A percentile compares a stretch with the other conserved stretches of the same genome.
Conservation (phyloP, 2,113 vertebrate species). For the Syngnathoides biaculeatus region DNA sequence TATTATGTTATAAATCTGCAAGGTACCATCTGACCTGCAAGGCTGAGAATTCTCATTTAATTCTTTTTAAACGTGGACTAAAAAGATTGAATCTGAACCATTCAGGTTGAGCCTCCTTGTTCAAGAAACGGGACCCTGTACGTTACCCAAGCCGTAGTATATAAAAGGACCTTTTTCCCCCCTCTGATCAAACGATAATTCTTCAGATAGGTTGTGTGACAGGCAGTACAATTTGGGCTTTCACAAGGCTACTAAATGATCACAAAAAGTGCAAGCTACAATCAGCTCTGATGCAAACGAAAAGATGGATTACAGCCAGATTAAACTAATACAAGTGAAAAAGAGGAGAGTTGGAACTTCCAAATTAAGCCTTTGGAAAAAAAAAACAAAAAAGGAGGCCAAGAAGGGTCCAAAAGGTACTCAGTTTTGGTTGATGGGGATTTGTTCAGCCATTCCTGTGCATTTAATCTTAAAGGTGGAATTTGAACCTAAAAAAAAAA, state of each 20-base stretch:
- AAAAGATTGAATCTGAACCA: neutral
- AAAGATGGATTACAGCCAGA: constrained; percentile 67
- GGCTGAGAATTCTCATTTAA: neutral
- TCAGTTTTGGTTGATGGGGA: neutral
- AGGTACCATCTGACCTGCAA: neutral
- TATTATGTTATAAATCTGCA: neutral
- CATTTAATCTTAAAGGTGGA: neutral
- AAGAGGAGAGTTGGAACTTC: constrained; percentile 68
- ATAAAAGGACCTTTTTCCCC: no score
- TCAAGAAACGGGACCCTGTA: neutral
- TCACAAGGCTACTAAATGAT: constrained; percentile 28
- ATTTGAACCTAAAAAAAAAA: no score
- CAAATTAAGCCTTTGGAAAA: constrained; percentile 65
- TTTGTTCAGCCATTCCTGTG: neutral
- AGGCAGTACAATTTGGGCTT: constrained; percentile 11
- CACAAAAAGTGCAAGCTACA: constrained; percentile 32
- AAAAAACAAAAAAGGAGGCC: constrained; percentile 39
- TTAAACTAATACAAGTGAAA: constrained; percentile 74
- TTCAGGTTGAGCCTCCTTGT: neutral
- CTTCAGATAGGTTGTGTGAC: constrained; percentile 7
- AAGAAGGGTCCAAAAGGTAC: constrained; percentile 10
- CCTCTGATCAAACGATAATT: no score
- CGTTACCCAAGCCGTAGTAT: neutral
- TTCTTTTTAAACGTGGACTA: neutral
- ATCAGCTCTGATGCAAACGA: constrained; percentile 53